Conservation (phyloP, 2,888 invertebrate genomes). For the Heliothis peltigera region DNA sequence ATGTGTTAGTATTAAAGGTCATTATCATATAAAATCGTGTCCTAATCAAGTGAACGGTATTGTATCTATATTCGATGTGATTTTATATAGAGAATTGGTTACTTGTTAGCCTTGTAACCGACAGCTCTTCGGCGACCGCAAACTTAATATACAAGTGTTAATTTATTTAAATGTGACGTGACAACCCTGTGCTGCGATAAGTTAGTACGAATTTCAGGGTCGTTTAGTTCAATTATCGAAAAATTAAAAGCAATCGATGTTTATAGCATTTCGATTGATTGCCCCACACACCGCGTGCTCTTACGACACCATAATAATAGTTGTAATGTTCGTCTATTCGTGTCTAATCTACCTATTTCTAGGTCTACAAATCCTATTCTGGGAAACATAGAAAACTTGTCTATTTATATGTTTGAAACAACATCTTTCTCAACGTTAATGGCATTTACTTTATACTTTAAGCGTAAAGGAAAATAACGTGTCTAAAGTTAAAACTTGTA, state of each 20-base stretch:
- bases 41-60: slow-evolving; percentile 82
- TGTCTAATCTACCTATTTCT: slow-evolving; percentile 69
- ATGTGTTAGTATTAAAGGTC: slow-evolving; percentile 79
- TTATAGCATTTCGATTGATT: slow-evolving; percentile 53
- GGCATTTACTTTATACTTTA: no score
- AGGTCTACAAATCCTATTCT: slow-evolving; percentile 46
- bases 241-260: slow-evolving; percentile 43
- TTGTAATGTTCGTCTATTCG: slow-evolving; percentile 61
- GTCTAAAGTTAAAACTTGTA: no score
- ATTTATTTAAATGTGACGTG: slow-evolving; percentile 80
- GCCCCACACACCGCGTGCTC: slow-evolving; percentile 50
- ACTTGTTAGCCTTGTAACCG: slow-evolving; percentile 82
- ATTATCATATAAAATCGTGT: slow-evolving; percentile 75
- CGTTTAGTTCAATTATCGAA: slow-evolving; percentile 58
- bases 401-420: slow-evolving; percentile 6
- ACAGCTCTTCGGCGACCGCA: slow-evolving; percentile 70
- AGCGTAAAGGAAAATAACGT: no score
- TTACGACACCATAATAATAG: slow-evolving; percentile 65
- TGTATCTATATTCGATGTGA: slow-evolving; percentile 77
- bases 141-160: slow-evolving; percentile 76
- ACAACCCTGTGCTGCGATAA: slow-evolving; percentile 76
- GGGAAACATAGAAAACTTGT: slow-evolving; percentile 23
- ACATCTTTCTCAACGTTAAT: neutral
- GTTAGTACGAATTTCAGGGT: slow-evolving; percentile 79
- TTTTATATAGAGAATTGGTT: slow-evolving; percentile 75